Base-by-base conservation (phyloP, 2,888 invertebrate species). In the Stramonita haemastoma region DNA sequence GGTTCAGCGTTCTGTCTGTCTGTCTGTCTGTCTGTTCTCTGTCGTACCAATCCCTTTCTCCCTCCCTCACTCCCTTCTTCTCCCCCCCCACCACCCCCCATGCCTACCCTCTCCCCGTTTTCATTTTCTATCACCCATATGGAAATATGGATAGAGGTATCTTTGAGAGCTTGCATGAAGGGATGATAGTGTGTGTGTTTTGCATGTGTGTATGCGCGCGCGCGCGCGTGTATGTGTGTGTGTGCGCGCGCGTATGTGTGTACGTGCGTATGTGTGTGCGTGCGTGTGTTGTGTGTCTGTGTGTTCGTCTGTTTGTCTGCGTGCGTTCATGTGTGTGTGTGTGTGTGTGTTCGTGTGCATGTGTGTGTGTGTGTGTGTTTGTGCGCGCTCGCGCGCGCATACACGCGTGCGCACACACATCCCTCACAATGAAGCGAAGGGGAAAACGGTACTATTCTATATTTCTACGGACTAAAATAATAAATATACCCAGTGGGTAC, bases 151-250 rank as follows among this genome's bases (percentile, higher is more conserved):
- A n/a, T 5, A n/a, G 73, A 73, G 79, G 79, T 32, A 32, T 79
- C 32, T 34, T 32, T 15, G 36, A 32, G 79, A 32, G 13, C 22
- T 32, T 79, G 36, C 17, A 8, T 79, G 34, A 17, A 32, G 29
- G 79, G 29, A 32, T 79, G 79, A 32, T 29, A 32, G 79, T 79
- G 79, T 79, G 79, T 79, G 79, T 79, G 79, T 79, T 34, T 79
- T 1, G 79, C 0, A 32, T 34, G 79, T 1, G 79, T 79, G 79
- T 19, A 34, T 79, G 79, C 8, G 79, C 6, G 79, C 22, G 32
- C 2, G 32, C 22, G 79, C 8, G 79, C 22, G 79, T 79, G 22
- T 32, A 5, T 32, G 79, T 6, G 79, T 79, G 79, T 29, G 79
- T 79, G 79, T 17, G 79, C 32, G 79, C 5, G 79, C 32, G 79